Evolutionary conservation across 1,140 invertebrate species (phyloP).

Genomic region (Papilio aristodemus): DNA sequence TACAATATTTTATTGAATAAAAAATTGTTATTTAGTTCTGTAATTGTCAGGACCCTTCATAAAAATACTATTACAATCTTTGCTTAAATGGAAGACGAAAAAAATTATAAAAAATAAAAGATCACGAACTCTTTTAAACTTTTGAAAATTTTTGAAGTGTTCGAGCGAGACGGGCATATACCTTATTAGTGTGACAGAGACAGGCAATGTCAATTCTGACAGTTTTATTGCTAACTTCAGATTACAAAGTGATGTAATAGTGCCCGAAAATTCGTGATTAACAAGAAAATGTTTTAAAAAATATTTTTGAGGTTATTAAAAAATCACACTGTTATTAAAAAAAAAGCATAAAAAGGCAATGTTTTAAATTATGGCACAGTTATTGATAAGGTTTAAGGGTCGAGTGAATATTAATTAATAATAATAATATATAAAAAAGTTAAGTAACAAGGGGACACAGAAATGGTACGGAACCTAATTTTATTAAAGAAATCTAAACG

Average conservation of each 20-base stretch:
- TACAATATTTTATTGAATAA: too few relatives aligned
- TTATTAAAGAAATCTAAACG: background rate
- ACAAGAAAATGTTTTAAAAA: too few relatives aligned
- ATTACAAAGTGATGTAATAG: background rate
- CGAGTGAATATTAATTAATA: background rate
- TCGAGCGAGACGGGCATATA: too few relatives aligned
- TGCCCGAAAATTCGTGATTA: too few relatives aligned
- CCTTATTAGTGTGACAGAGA: too few relatives aligned
- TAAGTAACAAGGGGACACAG: background rate
- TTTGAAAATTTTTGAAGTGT: too few relatives aligned
- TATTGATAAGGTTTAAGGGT: conserved; percentile 5
- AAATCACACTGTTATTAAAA: background rate
- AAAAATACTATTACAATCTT: background rate
- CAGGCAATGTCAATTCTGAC: too few relatives aligned
- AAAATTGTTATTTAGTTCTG: too few relatives aligned
- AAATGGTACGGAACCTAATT: background rate
- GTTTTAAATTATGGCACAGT: conserved; percentile 22
- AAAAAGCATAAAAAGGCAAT: background rate
- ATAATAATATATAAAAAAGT: background rate
- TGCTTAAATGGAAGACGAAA: background rate
- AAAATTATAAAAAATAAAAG: conserved; percentile 2
- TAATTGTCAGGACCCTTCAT: too few relatives aligned
- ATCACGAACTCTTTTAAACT: too few relatives aligned
- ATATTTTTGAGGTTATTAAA: too few relatives aligned
- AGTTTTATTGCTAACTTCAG: too few relatives aligned